Evolutionary conservation across 2,113 vertebrate species (phyloP), one percentile per base, ranked within the genome.

Genomic region (Pheucticus melanocephalus): DNA sequence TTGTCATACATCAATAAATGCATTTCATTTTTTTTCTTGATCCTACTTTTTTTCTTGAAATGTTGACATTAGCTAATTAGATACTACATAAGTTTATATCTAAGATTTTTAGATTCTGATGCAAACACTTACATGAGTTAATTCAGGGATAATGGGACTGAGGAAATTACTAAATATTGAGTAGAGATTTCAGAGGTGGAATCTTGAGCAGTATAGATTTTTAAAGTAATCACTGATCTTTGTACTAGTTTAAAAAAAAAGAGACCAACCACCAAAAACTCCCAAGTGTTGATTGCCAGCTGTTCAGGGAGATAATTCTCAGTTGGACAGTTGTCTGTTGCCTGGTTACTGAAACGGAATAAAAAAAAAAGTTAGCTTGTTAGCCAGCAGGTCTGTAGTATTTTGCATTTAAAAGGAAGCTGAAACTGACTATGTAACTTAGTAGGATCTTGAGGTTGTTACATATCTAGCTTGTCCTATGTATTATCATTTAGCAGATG

Each of bases 271-370:
- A 47, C 82, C 66, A 77, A 78, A 63, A 79, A 20, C 16, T 60
- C 66, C 59, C 75, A 69, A 86, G 59, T 81, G 90, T 84, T 95
- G 90, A 90, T 90, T 95, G 95, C 75, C 93, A 97, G 87, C 93
- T 97, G 94, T 96, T 97, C 96, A 66, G 92, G 96, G 79, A 42
- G 77, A 95, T 94, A 91, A 81, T 97, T 97, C 96, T 97, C 94
- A 97, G 92, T 94, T 94, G 56, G 83, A 85, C 93, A 97, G 73
- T 94, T 98, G 86, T 89, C 88, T 84, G 94, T 97, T 96, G 95
- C 88, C 79, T 94, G 86, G 68, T 95, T 76, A 86, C 92, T 78
- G 82, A 80, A 92, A 96, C 92, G 95, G 91, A 93, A 90, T 94
- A 25, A 91, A 92, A 90, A 83, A 83, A 83, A 92, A 95, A 86